These are phyloP conservation scores for Tineola bisselliella DNA, from an alignment of 2,888 invertebrate species.

Conservation along the genomic window DNA sequence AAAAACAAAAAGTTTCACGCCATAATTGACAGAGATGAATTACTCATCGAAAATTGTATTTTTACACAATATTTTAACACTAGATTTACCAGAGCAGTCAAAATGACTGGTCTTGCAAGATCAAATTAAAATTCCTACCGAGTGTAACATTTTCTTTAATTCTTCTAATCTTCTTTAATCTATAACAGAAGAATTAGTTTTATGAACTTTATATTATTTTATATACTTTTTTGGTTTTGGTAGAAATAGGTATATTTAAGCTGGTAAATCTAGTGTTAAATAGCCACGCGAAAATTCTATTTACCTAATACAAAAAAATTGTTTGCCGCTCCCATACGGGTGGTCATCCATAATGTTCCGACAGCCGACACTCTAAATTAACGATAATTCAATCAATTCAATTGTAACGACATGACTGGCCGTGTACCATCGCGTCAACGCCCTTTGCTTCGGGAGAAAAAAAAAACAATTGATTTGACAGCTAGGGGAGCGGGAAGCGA, in stretches of 20 bases:
- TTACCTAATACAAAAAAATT: neutral
- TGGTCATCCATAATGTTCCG: slow-evolving; percentile 51
- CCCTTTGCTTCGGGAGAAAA: slow-evolving; percentile 38
- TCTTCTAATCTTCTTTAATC: too few relatives aligned
- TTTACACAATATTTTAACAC: neutral
- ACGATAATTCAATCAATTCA: slow-evolving; percentile 63
- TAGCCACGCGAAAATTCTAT: slow-evolving; percentile 1
- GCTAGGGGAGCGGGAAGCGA: slow-evolving; percentile 57
- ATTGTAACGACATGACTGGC: slow-evolving; percentile 53
- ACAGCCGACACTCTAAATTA: slow-evolving; percentile 37
- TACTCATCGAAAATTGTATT: neutral
- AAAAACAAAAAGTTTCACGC: neutral
- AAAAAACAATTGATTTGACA: slow-evolving; percentile 55
- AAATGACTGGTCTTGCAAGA: too few relatives aligned
- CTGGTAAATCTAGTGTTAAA: too few relatives aligned
- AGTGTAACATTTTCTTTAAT: too few relatives aligned
- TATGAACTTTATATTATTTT: too few relatives aligned
- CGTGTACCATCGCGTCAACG: slow-evolving; percentile 57
- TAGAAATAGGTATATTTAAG: too few relatives aligned
- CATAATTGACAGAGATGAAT: slow-evolving; percentile 10
- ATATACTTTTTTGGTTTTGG: too few relatives aligned
- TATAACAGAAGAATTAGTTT: too few relatives aligned
- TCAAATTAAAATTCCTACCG: too few relatives aligned
- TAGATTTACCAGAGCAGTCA: too few relatives aligned
- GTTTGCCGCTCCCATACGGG: slow-evolving; percentile 37